Evolutionary conservation across 2,888 invertebrate species (phyloP), one percentile per base, ranked within the genome.

Genomic region (Thereva unica): DNA sequence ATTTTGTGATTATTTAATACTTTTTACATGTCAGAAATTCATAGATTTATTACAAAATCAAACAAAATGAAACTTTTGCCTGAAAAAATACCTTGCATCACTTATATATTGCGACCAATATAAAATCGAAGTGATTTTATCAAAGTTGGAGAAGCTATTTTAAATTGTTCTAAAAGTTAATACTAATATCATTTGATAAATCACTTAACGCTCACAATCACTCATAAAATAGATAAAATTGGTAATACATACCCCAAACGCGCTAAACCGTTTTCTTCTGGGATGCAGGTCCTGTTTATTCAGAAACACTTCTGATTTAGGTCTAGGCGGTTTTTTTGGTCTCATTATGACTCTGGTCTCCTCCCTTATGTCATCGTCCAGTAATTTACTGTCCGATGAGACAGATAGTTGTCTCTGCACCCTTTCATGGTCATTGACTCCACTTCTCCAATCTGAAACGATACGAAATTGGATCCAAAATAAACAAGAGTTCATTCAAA

Each of bases 261-360:
- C 96, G 80, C 95, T 95, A 84, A 93, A 95, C 82, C 96, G 87
- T 85, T 96, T 96, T 81, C 92, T 86, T 82, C 93, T 88, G 74
- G 87, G 86, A 81, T 88, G 87, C 77, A 85, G 84, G 78, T 87
- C 87, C 74, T 84, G 85, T 78, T 88, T 87, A 79, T 92, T 91
- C 75, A 95, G 88, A 83, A 93, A 93, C 71, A 95, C 95, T 84
- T 97, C 97, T 23, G 96, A 96, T 82, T 96, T 95, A 76, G 97
- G 97, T 85, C 97, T 86, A 73, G 94, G 94, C 73, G 94, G 93
- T 83, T 93, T 92, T 82, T 92, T 91, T 76, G 93, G 92, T 85
- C 94, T 86, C 83, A 93, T 85, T 78, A 94, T 91, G 74, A 94
- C 94, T 80, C 91, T 86, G 72, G 92, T 89, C 82, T 93, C 93